Base-by-base conservation (phyloP, 1,140 invertebrate genomes). In the Drosophila takahashii region DNA sequence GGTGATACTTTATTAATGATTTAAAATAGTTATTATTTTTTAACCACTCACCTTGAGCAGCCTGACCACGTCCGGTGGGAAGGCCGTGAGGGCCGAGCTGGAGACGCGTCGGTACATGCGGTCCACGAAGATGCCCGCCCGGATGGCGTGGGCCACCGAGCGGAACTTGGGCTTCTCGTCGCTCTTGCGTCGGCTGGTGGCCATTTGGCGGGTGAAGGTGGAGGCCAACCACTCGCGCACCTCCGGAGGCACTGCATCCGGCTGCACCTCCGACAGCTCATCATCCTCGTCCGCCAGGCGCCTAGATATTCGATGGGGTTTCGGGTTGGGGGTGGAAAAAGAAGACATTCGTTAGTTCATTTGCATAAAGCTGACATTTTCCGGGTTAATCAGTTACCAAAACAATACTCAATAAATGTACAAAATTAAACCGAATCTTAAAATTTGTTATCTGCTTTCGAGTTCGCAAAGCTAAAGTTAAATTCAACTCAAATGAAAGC, bases 101-200 rank as follows among this genome's bases (percentile, higher is more conserved):
- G 96, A 97, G 66, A 98, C 96, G 71, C 97, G 94, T 77, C 98
- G 94, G 92, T 98, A 99, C 89, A 99, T 98, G 79, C 97, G 95
- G 92, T 99, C 98, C 73, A 99, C 98, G 93, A 99, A 98, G 81
- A 99, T 98, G 22, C 98, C 98, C 1, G 98, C 98, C 13, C 98
- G 94, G 78, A 99, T 99, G 62, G 98, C 98, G 91, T 99, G 97
- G n/a, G 98, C 98, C 56, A 99, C 98, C 44, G 97, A 98, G 53
- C 97, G 95, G 93, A 99, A 99, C 93, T 96, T 96, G 15, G 96
- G 96, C 87, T 97, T 97, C 91, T 96, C 96, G 90, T 96, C 97
- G 37, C 94, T 95, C 91, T 94, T 95, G 87, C 94, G 94, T 69
- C 95, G 95, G 47, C 94, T 95, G 56, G 95, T 96, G 59, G 95